Evolutionary conservation across 2,888 invertebrate species (phyloP).

Genomic region (Tetranychus truncatus): DNA sequence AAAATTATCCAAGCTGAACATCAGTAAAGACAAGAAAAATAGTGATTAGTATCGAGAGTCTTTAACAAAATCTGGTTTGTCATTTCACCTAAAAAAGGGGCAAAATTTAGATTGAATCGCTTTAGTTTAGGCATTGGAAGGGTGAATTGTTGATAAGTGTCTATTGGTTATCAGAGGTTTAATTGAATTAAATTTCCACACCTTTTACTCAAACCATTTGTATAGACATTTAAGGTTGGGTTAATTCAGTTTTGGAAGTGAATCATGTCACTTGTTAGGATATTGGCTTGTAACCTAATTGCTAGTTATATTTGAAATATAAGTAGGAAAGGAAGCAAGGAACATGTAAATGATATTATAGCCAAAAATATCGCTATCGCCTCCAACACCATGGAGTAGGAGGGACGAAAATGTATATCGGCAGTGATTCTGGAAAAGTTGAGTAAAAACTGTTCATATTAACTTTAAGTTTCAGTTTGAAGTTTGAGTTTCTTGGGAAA

Average conservation of each 20-base stretch:
- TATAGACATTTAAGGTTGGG: not conserved
- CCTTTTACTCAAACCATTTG: too few relatives aligned
- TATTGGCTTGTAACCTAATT: conserved; percentile 1
- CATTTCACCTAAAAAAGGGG: too few relatives aligned
- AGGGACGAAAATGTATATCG: not conserved
- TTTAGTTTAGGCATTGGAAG: too few relatives aligned
- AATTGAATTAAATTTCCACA: too few relatives aligned
- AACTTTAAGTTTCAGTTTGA: not conserved
- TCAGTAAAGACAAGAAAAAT: too few relatives aligned
- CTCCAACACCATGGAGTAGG: not conserved
- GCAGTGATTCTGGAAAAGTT: not conserved
- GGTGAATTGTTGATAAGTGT: too few relatives aligned
- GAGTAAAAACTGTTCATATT: not conserved
- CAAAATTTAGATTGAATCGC: too few relatives aligned
- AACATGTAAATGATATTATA: not conserved
- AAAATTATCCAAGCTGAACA: too few relatives aligned
- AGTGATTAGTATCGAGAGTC: too few relatives aligned
- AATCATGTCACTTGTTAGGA: not conserved
- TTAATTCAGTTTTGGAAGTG: not conserved
- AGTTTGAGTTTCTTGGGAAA: not conserved
- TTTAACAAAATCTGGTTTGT: too few relatives aligned
- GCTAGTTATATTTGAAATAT: not conserved
- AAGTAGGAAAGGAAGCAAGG: not conserved
- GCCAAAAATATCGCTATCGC: not conserved
- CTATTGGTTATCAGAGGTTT: too few relatives aligned